Evolutionary conservation across 2,113 vertebrate species (phyloP), one percentile per base, ranked within the genome.

Genomic region (Lipophrys pholis): DNA sequence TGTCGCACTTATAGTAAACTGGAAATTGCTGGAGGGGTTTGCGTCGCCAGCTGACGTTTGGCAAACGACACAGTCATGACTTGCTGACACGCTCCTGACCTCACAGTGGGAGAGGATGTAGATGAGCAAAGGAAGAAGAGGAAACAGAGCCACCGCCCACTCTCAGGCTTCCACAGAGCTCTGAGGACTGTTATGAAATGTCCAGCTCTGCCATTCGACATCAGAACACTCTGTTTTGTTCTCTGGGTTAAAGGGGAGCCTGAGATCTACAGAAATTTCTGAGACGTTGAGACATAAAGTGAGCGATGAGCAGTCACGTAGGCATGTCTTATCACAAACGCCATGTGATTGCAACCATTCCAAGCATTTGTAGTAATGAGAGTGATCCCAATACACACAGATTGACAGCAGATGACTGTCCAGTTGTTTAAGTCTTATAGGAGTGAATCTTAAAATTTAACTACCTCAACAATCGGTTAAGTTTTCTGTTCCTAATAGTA

Each of bases 141-240:
- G 90, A 89, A 90, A 86, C 81, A 63, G 81, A 89, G 84, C 76
- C 77, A 21, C 66, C 87, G 42, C 89, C 89, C 84, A 82, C 85
- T 90, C 82, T 75, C 86, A 76, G 73, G 55, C 76, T 87, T 86
- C 73, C 80, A 82, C 63, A 64, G 78, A 81, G 62, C 72, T 78
- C 55, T 43, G 30, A 59, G 62, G 80, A 65, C 53, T 73, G 59
- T 61, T 69, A 58, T 86, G 73, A 67, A 69, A 73, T 48, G 75
- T 88, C 76, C 78, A 63, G 54, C 69, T 82, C 52, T 59, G 55
- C 59, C 76, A 52, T 72, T 88, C 66, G 78, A 43, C 51, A 50
- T 76, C 48, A 21, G 55, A 64, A 64, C 41, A 65, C n/a, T 11
- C 38, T 64, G 59, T 70, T 82, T 60, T 55, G 56, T 61, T 72